Evolutionary conservation across 2,797 vertebrate species (phyloP), one percentile per base, ranked within the genome.

Genomic region (Psittacula echo): DNA sequence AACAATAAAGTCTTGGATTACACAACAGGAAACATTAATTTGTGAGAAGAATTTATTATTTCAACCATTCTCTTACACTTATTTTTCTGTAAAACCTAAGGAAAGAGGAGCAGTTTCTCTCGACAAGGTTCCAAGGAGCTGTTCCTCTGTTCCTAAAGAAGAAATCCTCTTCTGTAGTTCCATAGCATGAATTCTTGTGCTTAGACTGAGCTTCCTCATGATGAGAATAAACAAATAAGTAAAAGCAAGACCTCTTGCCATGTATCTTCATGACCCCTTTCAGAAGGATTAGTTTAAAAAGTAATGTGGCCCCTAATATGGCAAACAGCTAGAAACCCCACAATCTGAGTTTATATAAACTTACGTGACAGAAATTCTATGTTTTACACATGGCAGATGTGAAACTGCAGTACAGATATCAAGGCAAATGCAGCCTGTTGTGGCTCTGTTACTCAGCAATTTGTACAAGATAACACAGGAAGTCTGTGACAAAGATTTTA

Each of bases 1-100:
- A 93, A 93, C 21, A 86, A 90, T n/a, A 45, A 92, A 67, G 15
- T 8, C 62, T 81, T 78, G 73, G 71, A 81, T 88, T 87, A 66
- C 39, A 60, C 73, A 89, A 92, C 24, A 85, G 77, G 89, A 94
- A 94, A 90, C 19, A 1, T 5, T 84, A 17, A 42, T 88, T 96
- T 92, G 91, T 54, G 34, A 70, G 58, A 89, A 89, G 6, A 86
- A 73, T 75, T 86, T 48, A 75, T 80, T 89, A 81, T 81, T 91
- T 75, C 85, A 84, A 34, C 30, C 14, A 60, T 82, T 93, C 12
- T 81, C 84, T 87, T 83, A 51, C 19, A 73, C 54, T 90, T 84
- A 58, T 18, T 91, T 19, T 82, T 73, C 77, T 74, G 29, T n/a
- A 89, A 89, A 89, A 75, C 26, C 39, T 60, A 64, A 47, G 41